A percentile compares a stretch with the other conserved stretches of the same genome.
These are phyloP conservation scores for Galaxias olidus DNA, from an alignment of 2,797 vertebrate species.

Conservation along the genomic window DNA sequence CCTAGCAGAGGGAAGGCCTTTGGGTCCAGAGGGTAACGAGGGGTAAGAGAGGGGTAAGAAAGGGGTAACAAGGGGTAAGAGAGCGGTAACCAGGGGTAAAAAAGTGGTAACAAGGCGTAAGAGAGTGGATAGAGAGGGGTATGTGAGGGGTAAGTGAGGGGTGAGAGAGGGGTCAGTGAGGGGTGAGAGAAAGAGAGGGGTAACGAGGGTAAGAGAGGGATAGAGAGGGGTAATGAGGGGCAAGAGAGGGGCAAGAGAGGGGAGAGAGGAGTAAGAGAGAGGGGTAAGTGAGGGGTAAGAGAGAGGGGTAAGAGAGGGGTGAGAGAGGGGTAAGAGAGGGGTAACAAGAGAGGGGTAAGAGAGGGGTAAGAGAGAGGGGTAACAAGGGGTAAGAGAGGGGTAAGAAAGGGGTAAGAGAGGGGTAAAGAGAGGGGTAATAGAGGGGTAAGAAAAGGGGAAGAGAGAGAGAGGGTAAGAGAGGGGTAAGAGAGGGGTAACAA, in stretches of 20 bases:
- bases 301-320: slow-evolving; percentile 35
- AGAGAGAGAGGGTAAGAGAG: slow-evolving; percentile 50
- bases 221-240: slow-evolving; percentile 47
- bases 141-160: background rate
- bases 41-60: slow-evolving; percentile 30
- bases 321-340: no score
- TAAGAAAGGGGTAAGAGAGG: no score
- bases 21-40: slow-evolving; percentile 53
- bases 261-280: slow-evolving; percentile 44
- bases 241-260: slow-evolving; percentile 43
- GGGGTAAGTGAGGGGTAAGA: no score
- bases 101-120: background rate
- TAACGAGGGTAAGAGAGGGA: slow-evolving; percentile 43
- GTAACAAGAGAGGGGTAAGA: slow-evolving; percentile 46
- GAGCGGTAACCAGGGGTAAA: background rate
- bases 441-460: no score
- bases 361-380: slow-evolving; percentile 45
- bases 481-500: slow-evolving; percentile 46
- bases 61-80: background rate
- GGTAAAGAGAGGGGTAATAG: slow-evolving; percentile 33
- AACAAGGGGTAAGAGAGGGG: slow-evolving; percentile 42
- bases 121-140: background rate
- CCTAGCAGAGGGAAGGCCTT: slow-evolving; percentile 35
- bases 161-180: no score
- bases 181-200: no score